phyloP scores from a whole-genome alignment of 2,888 invertebrate species.

The Sussaba pulchella region DNA sequence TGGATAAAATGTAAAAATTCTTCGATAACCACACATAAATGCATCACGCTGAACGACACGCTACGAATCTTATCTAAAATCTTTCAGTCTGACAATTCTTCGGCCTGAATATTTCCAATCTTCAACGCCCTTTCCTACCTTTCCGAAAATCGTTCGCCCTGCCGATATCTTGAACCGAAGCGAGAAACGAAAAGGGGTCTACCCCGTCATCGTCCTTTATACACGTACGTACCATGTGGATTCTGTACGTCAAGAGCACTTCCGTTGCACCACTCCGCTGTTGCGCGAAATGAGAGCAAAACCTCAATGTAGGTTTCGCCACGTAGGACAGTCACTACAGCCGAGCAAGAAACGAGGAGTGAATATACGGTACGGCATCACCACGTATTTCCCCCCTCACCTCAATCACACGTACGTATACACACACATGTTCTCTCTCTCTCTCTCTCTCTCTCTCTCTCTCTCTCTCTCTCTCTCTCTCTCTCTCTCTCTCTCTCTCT shows the following conservation, averaged over 20 bases:
- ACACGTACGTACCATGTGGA: slow-evolving; percentile 33
- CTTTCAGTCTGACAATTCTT: background rate
- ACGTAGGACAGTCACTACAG: slow-evolving; percentile 26
- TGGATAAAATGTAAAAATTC: background rate
- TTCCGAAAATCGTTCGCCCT: slow-evolving; percentile 6
- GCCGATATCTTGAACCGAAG: background rate
- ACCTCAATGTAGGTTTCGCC: slow-evolving; percentile 40
- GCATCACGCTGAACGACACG: background rate
- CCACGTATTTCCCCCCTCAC: slow-evolving; percentile 38
- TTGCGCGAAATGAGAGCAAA: slow-evolving; percentile 47
- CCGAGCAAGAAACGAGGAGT: slow-evolving; percentile 53
- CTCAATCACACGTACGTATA: background rate
- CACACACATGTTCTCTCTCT: background rate
- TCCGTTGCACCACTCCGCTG: slow-evolving; percentile 26
- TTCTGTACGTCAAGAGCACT: slow-evolving; percentile 34
- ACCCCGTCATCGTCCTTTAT: background rate
- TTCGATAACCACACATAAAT: background rate
- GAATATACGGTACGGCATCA: slow-evolving; percentile 48
- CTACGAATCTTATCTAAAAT: too few species aligned
- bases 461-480: slow-evolving; percentile 9
- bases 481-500: slow-evolving; percentile 17
- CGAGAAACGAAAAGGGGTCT: slow-evolving; percentile 1
- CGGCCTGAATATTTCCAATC: background rate
- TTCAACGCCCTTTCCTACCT: too few species aligned
- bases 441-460: slow-evolving; percentile 27